Conservation (phyloP, 2,113 vertebrate genomes). For the Anser brachyrhynchus region DNA sequence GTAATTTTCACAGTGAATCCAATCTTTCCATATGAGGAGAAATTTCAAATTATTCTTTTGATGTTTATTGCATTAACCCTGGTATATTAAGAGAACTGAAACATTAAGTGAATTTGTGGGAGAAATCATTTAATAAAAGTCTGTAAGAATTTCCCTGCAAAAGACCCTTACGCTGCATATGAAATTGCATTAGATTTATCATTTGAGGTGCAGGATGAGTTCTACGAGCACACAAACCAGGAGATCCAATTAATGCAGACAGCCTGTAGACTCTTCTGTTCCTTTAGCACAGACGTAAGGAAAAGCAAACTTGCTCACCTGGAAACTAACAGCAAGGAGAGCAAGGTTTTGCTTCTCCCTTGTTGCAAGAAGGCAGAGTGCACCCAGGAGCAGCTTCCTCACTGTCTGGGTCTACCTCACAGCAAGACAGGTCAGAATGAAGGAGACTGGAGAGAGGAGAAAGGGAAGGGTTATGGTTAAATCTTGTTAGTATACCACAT, state of each 20-base stretch:
- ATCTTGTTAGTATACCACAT: not conserved
- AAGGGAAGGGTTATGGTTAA: not conserved
- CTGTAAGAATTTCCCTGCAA: not conserved
- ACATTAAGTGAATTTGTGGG: not conserved
- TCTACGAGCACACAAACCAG: not conserved
- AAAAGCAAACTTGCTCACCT: not conserved
- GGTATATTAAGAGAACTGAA: not conserved
- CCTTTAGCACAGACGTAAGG: not conserved
- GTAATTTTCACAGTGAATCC: not conserved
- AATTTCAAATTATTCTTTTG: not conserved
- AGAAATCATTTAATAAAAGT: not conserved
- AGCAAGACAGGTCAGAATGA: not conserved
- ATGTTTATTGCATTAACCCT: not conserved
- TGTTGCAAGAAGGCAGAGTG: not conserved
- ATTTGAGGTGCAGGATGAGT: not conserved
- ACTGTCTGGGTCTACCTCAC: not conserved
- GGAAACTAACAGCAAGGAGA: not conserved
- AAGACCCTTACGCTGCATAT: not conserved
- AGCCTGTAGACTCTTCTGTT: not conserved
- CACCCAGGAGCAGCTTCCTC: accelerated
- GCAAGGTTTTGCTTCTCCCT: not conserved
- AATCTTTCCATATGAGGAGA: not conserved
- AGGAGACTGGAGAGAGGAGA: not conserved
- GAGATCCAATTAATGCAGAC: not conserved
- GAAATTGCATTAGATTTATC: not conserved